phyloP scores from a whole-genome alignment of 2,888 invertebrate species.

The Acanthosepion esculentum region DNA sequence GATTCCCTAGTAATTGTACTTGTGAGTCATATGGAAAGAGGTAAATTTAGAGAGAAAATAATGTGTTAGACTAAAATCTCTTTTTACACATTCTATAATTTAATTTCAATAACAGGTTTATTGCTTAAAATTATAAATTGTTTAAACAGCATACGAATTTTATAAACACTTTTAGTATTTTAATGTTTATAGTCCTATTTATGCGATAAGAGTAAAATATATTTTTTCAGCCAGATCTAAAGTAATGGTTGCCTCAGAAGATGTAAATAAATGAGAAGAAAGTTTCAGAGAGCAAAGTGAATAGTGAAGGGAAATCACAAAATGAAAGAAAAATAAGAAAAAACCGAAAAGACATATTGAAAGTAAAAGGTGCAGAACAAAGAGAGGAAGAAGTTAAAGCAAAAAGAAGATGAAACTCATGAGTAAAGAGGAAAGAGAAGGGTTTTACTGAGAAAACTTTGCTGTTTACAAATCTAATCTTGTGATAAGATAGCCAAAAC shows the following conservation, averaged over 20 bases:
- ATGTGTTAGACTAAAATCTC: neutral
- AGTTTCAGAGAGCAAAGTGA: neutral
- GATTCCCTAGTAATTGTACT: neutral
- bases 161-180: neutral
- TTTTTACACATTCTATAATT: neutral
- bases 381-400: neutral
- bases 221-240: neutral
- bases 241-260: neutral
- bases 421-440: neutral
- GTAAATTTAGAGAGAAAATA: neutral
- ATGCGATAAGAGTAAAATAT: neutral
- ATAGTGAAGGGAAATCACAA: neutral
- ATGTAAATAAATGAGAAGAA: neutral
- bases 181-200: neutral
- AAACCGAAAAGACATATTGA: neutral
- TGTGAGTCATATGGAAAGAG: neutral
- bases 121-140: neutral
- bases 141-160: neutral
- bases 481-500: neutral
- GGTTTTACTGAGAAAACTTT: neutral
- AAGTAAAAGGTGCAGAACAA: neutral
- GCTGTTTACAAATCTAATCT: neutral
- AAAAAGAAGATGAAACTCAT: too few relatives aligned
- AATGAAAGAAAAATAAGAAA: neutral
- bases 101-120: neutral